These are phyloP conservation scores for Galendromus occidentalis DNA, from an alignment of 1,140 invertebrate species.

Conservation along the genomic window DNA sequence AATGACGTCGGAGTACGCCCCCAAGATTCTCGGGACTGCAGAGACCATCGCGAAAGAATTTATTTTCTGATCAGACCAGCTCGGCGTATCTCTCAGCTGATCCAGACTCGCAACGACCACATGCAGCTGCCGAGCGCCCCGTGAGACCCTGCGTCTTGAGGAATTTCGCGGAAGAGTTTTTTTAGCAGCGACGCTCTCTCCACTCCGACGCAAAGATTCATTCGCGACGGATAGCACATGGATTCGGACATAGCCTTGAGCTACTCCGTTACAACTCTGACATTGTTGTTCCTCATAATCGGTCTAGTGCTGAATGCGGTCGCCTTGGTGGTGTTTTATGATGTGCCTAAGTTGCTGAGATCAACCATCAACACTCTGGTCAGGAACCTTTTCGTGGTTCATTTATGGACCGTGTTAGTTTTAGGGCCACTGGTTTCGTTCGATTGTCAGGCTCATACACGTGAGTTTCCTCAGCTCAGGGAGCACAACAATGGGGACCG, in stretches of 20 bases:
- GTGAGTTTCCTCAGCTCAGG: not conserved
- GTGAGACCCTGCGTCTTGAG: no score
- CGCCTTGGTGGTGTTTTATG: not conserved
- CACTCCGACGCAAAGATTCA: no score
- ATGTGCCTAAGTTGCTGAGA: not conserved
- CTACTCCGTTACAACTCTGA: not conserved
- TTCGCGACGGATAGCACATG: no score
- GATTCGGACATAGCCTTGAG: not conserved
- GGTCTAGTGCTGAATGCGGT: not conserved
- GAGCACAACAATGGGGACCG: not conserved
- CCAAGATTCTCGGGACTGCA: no score
- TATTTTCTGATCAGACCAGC: no score
- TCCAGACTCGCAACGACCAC: no score
- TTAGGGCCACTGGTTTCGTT: not conserved
- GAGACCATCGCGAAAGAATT: no score
- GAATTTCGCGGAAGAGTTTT: no score
- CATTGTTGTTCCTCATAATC: not conserved
- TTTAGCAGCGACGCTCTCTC: no score
- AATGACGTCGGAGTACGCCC: no score
- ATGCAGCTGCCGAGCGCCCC: no score
- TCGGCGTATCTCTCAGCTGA: no score
- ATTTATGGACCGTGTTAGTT: not conserved
- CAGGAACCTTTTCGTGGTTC: not conserved
- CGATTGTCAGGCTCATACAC: not conserved
- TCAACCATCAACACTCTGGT: conserved; percentile 2